Conservation (phyloP, 1,140 invertebrate species). For the Scaptomyza hsui region DNA sequence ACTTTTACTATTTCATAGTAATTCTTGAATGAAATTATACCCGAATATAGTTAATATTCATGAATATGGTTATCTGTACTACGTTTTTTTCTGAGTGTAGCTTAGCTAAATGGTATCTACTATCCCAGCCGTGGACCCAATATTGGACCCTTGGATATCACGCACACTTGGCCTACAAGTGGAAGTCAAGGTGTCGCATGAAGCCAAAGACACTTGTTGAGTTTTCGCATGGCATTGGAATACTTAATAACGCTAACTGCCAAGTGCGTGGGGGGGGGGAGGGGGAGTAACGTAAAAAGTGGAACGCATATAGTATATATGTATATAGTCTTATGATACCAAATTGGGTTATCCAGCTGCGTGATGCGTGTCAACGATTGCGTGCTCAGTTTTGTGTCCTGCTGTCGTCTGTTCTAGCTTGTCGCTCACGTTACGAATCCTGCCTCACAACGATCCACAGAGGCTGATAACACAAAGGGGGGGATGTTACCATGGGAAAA, state of each 20-base stretch:
- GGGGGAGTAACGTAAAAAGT: no score
- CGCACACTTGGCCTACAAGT: slow-evolving; percentile 6
- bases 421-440: neutral
- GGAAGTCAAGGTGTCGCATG: neutral
- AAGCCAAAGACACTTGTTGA: slow-evolving; percentile 36
- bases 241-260: no score
- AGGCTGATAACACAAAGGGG: slow-evolving; percentile 55
- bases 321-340: slow-evolving; percentile 1
- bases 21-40: no score
- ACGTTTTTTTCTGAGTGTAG: no score
- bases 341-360: slow-evolving; percentile 37
- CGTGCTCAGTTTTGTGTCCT: slow-evolving; percentile 1
- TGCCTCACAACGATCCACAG: slow-evolving; percentile 44
- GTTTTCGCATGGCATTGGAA: neutral
- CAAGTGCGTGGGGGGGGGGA: no score
- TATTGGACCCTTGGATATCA: neutral
- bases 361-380: slow-evolving; percentile 33
- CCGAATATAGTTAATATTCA: no score
- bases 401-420: no score
- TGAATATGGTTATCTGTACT: no score
- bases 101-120: slow-evolving; percentile 2
- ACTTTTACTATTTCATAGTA: no score
- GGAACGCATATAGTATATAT: neutral
- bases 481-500: slow-evolving; percentile 51
- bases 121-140: neutral